phyloP scores from a whole-genome alignment of 2,797 vertebrate genomes.

The Sebastes kiyomatsui region DNA sequence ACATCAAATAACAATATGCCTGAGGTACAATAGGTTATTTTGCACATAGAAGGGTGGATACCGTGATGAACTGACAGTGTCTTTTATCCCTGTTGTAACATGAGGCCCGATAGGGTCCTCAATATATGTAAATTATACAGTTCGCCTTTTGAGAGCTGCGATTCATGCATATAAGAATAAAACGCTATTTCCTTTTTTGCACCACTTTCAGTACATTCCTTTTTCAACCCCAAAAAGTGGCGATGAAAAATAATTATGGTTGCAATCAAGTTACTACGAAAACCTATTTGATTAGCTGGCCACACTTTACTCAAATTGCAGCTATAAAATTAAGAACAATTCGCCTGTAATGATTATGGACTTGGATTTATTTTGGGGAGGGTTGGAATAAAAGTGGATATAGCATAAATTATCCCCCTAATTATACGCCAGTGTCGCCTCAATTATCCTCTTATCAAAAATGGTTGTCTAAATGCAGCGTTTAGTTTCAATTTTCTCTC shows the following conservation, averaged over 20 bases:
- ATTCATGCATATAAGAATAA: conserved; percentile 75
- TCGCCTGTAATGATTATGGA: conserved; percentile 99
- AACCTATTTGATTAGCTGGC: conserved; percentile 96
- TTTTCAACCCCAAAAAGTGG: conserved; percentile 28
- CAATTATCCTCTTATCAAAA: conserved; percentile 99
- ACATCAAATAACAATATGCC: conserved; percentile 77
- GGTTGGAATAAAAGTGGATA: conserved; percentile 99
- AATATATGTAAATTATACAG: conserved; percentile 83
- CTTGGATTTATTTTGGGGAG: conserved; percentile 99
- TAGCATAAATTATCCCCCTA: conserved; percentile 99
- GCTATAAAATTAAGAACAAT: conserved; percentile 99
- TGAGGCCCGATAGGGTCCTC: conserved; percentile 90
- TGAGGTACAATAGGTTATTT: conserved; percentile 79
- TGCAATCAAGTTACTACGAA: conserved; percentile 95
- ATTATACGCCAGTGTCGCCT: conserved; percentile 99
- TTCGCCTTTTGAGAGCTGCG: conserved; percentile 53
- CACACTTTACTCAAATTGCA: conserved; percentile 98
- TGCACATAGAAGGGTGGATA: conserved; percentile 75
- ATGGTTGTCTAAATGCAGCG: conserved; percentile 99
- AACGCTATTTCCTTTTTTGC: conserved; percentile 86
- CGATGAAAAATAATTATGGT: conserved; percentile 93
- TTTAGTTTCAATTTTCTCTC: conserved; percentile 99
- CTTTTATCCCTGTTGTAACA: conserved; percentile 85
- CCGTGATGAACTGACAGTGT: conserved; percentile 86
- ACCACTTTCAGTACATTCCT: conserved; percentile 83